Base-by-base conservation (phyloP, 1,140 invertebrate genomes). In the Ephestia elutella region DNA sequence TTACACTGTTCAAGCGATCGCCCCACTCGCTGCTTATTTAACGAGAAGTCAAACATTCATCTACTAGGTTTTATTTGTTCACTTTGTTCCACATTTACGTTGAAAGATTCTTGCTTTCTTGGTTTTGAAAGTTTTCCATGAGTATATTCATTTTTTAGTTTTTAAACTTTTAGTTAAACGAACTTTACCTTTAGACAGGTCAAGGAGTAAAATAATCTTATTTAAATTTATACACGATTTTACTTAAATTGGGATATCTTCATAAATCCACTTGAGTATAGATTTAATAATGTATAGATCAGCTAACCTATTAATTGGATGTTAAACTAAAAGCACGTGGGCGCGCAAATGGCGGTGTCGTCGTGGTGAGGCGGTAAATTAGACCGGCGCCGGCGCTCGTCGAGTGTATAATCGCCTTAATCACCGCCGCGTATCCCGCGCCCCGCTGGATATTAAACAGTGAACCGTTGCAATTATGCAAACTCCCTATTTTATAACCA, bases 1-100 rank as follows among this genome's bases (percentile, higher is more conserved):
- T 76, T 76, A 61, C 71, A 62, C 66, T 72, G 60, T 56, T 54
- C 59, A 60, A 63, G 63, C 59, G 65, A 70, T 70, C 50, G 49
- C 56, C 60, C 51, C 53, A 60, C 44, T 55, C 59, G 63, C 55
- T 71, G 57, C 61, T 49, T 63, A 62, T 70, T 68, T 66, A 59
- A 70, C 56, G 56, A 58, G 44, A 60, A 68, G 35, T 62, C 63
- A 68, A 71, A 68, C 66, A 63, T 38, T 53, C 57, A 13, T 19
- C 17, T 50, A 25, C n/a, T n/a, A 28, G 13, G 56, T 25, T 25
- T 48, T 58, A 58, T 32, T 25, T 57, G 49, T 44, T n/a, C 19
- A 35, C 38, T 44, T 44, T 44, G 15, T n/a, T 15, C n/a, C 15
- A 35, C 8, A 44, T 44, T 44, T 44, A 44, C 38, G 1, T 44